These are phyloP conservation scores for Scaptomyza tumidula DNA, from an alignment of 2,888 invertebrate species.

Conservation along the genomic window DNA sequence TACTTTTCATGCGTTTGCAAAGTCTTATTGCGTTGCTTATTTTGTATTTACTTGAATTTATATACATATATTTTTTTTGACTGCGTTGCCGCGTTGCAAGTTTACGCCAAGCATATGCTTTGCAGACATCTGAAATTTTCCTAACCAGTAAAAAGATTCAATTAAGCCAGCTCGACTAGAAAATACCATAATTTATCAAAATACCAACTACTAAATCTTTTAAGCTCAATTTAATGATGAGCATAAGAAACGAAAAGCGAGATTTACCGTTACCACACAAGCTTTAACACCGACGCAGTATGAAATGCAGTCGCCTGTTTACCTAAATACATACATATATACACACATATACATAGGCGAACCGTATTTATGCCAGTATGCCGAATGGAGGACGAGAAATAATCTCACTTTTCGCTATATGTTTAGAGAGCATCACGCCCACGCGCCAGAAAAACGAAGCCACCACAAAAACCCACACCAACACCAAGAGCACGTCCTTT, in stretches of 20 bases:
- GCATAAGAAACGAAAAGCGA: too few species aligned
- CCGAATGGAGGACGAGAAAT: constrained; percentile 55
- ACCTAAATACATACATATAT: neutral
- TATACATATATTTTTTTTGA: constrained; percentile 2
- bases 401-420: constrained; percentile 54
- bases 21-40: constrained; percentile 5
- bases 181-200: too few species aligned
- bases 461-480: constrained; percentile 18
- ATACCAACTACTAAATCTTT: too few species aligned
- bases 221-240: neutral
- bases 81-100: constrained; percentile 3
- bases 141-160: neutral
- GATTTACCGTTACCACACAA: neutral
- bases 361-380: constrained; percentile 71
- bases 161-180: neutral
- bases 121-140: neutral
- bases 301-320: constrained; percentile 1
- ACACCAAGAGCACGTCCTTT: constrained; percentile 25
- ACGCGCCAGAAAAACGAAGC: constrained; percentile 47
- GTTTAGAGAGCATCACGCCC: constrained; percentile 42
- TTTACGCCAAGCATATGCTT: constrained; percentile 22
- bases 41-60: constrained; percentile 13
- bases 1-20: constrained; percentile 15
- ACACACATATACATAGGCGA: constrained; percentile 2
- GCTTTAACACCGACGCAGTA: constrained; percentile 1